Evolutionary conservation across 35 echinoderm and acorn worm species (phyloP).

Genomic region (Lytechinus variegatus): DNA sequence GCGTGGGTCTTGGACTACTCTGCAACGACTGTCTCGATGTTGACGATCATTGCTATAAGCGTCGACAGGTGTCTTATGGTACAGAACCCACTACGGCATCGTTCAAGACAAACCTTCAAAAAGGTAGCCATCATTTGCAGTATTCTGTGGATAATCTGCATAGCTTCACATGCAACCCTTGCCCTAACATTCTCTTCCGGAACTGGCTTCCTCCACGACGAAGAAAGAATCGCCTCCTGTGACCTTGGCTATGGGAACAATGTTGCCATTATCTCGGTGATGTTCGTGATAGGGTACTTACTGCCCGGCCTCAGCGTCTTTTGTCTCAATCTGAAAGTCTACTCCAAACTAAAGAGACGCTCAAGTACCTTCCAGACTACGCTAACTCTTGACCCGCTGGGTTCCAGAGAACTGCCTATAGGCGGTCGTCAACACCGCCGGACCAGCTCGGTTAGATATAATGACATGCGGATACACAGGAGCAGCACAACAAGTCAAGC

Average conservation of each 20-base stretch:
- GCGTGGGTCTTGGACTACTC: background rate
- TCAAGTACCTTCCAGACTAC: background rate
- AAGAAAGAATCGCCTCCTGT: background rate
- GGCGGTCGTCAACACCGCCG: background rate
- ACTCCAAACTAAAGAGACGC: background rate
- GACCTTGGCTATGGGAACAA: background rate
- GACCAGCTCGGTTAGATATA: background rate
- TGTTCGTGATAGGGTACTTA: background rate
- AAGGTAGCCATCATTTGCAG: background rate
- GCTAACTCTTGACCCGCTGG: background rate
- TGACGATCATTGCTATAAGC: slow-evolving; percentile 24
- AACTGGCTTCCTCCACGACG: background rate
- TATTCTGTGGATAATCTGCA: background rate
- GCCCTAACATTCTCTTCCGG: background rate
- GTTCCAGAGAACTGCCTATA: background rate
- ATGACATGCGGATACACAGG: slow-evolving; percentile 13
- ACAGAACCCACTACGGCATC: background rate
- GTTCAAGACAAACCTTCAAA: background rate
- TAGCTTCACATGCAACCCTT: background rate
- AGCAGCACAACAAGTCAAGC: background rate
- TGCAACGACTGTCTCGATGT: background rate
- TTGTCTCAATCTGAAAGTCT: background rate
- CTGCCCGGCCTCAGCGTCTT: background rate
- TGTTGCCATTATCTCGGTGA: background rate
- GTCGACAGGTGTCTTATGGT: slow-evolving; percentile 6